phyloP scores from a whole-genome alignment of 1,140 invertebrate species.

The Chironomus tepperi region DNA sequence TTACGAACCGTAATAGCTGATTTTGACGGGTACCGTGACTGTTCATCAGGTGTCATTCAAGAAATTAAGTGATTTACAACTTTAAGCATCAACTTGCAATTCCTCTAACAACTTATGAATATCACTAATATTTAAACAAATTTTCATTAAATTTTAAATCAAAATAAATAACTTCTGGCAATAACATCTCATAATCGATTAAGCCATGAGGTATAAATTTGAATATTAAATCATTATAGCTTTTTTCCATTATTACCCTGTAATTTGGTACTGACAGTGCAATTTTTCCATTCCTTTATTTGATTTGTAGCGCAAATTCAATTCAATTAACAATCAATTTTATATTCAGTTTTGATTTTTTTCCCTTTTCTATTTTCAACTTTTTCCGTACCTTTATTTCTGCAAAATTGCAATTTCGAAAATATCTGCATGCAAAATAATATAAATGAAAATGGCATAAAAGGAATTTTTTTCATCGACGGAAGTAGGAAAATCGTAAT shows the following conservation, averaged over 20 bases:
- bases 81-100: too few relatives aligned
- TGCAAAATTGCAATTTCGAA: background rate
- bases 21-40: too few relatives aligned
- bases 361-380: too few relatives aligned
- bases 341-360: conserved; percentile 7
- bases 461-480: background rate
- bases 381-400: too few relatives aligned
- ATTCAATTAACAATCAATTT: conserved; percentile 24
- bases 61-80: too few relatives aligned
- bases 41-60: too few relatives aligned
- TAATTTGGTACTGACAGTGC: background rate
- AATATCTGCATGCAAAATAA: background rate
- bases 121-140: background rate
- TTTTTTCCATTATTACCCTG: background rate
- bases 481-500: conserved; percentile 10
- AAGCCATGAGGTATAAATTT: background rate
- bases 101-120: too few relatives aligned
- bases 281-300: background rate
- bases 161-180: conserved; percentile 19
- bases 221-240: conserved; percentile 4
- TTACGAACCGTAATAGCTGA: too few relatives aligned
- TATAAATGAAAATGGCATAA: background rate
- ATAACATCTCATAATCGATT: background rate
- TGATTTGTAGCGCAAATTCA: background rate
- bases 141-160: background rate